These are phyloP conservation scores for Luffia ferchaultella DNA, from an alignment of 2,888 invertebrate species.

Conservation along the genomic window DNA sequence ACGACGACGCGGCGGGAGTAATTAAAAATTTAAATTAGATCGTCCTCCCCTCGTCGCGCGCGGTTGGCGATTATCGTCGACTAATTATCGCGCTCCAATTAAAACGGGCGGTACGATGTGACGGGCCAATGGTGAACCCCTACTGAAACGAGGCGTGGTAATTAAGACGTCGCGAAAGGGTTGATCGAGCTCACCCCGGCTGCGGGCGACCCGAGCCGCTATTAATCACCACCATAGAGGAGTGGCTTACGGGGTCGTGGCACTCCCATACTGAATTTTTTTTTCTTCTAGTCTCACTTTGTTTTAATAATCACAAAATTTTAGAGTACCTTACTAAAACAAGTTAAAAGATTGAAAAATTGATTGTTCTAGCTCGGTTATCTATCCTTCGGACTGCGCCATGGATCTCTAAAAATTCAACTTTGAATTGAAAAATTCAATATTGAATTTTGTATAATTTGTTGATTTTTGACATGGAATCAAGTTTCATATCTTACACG, in stretches of 20 bases:
- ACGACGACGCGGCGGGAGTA: constrained; percentile 20
- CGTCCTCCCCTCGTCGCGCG: constrained; percentile 44
- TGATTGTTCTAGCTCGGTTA: too few species aligned
- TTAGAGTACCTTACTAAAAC: neutral
- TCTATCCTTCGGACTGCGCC: too few species aligned
- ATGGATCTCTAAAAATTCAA: too few species aligned
- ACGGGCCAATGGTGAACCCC: constrained; percentile 44
- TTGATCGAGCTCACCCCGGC: constrained; percentile 54
- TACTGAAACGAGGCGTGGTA: constrained; percentile 60
- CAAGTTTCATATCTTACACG: too few species aligned
- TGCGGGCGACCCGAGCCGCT: constrained; percentile 36
- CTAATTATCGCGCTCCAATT: constrained; percentile 62
- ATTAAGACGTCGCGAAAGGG: constrained; percentile 60
- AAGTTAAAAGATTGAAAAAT: too few species aligned
- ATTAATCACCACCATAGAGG: constrained; percentile 44
- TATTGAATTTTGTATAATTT: too few species aligned
- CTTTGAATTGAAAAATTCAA: too few species aligned
- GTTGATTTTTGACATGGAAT: too few species aligned
- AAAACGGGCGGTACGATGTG: constrained; percentile 44
- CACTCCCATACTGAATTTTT: constrained; percentile 26
- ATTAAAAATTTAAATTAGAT: constrained; percentile 64
- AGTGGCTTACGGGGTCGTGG: constrained; percentile 18
- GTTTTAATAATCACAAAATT: neutral
- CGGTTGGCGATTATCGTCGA: constrained; percentile 55
- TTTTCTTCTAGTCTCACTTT: neutral